Evolutionary conservation across 2,888 invertebrate species (phyloP).

Genomic region (Drosophila rubida): DNA sequence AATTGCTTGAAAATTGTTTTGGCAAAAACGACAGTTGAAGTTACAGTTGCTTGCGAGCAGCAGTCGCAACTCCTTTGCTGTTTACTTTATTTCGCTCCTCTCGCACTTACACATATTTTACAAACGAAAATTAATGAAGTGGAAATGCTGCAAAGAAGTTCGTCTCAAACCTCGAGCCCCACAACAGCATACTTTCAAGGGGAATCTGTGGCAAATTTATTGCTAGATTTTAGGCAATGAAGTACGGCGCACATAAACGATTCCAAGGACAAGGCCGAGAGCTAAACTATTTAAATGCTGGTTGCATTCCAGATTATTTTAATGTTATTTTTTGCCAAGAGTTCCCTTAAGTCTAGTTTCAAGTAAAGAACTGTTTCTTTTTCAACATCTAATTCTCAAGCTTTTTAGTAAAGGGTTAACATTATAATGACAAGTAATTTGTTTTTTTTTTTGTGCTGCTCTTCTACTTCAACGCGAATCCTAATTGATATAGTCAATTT

Average conservation of each 20-base stretch:
- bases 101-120: background rate
- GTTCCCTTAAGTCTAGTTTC: too few species aligned
- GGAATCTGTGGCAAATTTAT: background rate
- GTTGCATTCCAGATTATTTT: too few species aligned
- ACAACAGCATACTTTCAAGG: background rate
- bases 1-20: slow-evolving; percentile 72
- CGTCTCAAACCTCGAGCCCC: background rate
- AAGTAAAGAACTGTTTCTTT: too few species aligned
- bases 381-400: too few species aligned
- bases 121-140: slow-evolving; percentile 29
- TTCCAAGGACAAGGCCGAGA: background rate
- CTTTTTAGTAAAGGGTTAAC: too few species aligned
- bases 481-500: slow-evolving; percentile 1
- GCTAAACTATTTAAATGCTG: background rate
- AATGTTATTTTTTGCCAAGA: too few species aligned
- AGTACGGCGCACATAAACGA: background rate
- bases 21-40: slow-evolving; percentile 42
- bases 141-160: background rate
- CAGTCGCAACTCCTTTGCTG: slow-evolving; percentile 7
- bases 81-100: slow-evolving; percentile 5
- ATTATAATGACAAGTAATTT: too few species aligned
- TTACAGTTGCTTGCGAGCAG: slow-evolving; percentile 4
- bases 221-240: background rate
- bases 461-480: background rate
- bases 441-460: background rate